phyloP scores from a whole-genome alignment of 2,888 invertebrate species.

The Spilosoma lubricipeda region DNA sequence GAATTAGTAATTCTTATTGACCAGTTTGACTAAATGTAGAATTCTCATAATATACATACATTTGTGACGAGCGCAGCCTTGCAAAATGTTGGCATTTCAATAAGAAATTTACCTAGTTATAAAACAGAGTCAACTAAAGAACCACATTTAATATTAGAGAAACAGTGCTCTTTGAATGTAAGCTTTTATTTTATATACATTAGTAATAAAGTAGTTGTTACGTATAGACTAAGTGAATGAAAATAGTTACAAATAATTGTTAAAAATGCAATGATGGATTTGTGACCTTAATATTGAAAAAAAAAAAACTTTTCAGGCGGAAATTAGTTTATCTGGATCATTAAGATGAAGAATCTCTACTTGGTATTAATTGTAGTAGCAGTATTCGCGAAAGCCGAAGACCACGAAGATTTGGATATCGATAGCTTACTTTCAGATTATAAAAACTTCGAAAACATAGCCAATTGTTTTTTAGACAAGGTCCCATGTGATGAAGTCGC shows the following conservation, averaged over 20 bases:
- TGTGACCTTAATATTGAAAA: not conserved
- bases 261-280: not conserved
- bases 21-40: not conserved
- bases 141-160: not conserved
- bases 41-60: not conserved
- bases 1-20: slow-evolving; percentile 4
- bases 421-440: slow-evolving; percentile 55
- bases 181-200: not conserved
- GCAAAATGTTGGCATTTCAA: slow-evolving; percentile 2
- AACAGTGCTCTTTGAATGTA: slow-evolving; percentile 5
- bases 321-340: not conserved
- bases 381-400: slow-evolving; percentile 44
- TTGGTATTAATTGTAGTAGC: slow-evolving; percentile 53
- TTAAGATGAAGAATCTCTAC: slow-evolving; percentile 67
- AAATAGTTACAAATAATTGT: not conserved
- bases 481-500: slow-evolving; percentile 10
- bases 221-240: not conserved
- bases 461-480: slow-evolving; percentile 13
- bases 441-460: not conserved
- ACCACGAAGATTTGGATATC: slow-evolving; percentile 68
- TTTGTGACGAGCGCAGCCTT: slow-evolving; percentile 1
- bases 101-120: slow-evolving; percentile 8
- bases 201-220: not conserved
- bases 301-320: not conserved
- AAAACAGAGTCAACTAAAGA: not conserved